Conservation (phyloP, 1,140 invertebrate species). For the Octopus sinensis region DNA sequence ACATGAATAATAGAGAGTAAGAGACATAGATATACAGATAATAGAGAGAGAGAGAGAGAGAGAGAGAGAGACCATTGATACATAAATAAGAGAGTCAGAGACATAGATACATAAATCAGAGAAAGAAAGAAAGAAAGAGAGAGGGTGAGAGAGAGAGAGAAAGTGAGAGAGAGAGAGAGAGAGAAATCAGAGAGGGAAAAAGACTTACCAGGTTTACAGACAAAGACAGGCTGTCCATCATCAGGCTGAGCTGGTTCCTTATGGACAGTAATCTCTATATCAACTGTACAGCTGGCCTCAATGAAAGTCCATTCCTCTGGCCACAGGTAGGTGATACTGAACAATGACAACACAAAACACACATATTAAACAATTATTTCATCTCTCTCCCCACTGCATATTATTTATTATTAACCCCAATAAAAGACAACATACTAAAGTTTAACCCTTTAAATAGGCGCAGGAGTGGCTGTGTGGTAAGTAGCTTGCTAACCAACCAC, state of each 20-base stretch:
- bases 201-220: slow-evolving; percentile 29
- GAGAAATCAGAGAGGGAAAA: neutral
- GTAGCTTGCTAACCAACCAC: too few relatives aligned
- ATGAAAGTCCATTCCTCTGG: slow-evolving; percentile 43
- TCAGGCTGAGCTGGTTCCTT: slow-evolving; percentile 22
- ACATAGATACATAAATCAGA: too few relatives aligned
- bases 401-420: too few relatives aligned
- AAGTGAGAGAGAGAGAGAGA: neutral
- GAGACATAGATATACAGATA: too few relatives aligned
- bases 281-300: slow-evolving; percentile 29
- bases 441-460: too few relatives aligned
- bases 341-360: neutral
- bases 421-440: too few relatives aligned
- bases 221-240: slow-evolving; percentile 20
- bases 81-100: too few relatives aligned
- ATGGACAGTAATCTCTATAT: slow-evolving; percentile 36
- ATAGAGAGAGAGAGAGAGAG: too few relatives aligned
- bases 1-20: too few relatives aligned
- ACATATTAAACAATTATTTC: slow-evolving; percentile 18
- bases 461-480: too few relatives aligned
- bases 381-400: slow-evolving; percentile 15
- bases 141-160: neutral
- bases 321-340: slow-evolving; percentile 31
- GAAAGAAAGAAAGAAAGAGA: too few relatives aligned
- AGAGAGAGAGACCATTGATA: too few relatives aligned